phyloP scores from a whole-genome alignment of 2,113 vertebrate species.

The Garra rufa region DNA sequence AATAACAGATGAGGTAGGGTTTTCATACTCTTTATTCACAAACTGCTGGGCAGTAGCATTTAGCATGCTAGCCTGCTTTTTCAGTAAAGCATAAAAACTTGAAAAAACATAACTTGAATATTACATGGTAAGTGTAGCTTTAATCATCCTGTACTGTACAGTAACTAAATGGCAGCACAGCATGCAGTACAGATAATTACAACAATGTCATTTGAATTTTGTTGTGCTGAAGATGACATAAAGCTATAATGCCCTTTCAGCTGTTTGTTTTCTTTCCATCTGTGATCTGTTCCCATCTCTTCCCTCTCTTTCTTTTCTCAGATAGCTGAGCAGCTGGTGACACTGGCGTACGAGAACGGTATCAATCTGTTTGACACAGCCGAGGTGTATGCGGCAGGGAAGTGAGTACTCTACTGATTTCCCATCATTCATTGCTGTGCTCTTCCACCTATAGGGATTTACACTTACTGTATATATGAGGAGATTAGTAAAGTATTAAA shows the following conservation, averaged over 20 bases:
- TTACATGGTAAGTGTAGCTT: neutral
- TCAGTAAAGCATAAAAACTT: neutral
- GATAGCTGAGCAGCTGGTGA: conserved; percentile 94
- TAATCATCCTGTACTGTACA: neutral
- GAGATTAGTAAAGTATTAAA: conserved; percentile 15
- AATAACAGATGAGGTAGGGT: conserved; percentile 88
- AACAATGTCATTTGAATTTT: neutral
- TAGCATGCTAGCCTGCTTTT: neutral
- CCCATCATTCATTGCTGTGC: conserved; percentile 12
- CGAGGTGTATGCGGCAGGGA: conserved; percentile 89
- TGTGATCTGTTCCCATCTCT: conserved; percentile 34
- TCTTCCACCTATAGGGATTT: neutral
- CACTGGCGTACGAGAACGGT: conserved; percentile 91
- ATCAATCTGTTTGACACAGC: conserved; percentile 96
- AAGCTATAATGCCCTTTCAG: neutral
- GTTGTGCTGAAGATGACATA: neutral
- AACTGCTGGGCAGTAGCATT: neutral
- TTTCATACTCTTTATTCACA: neutral
- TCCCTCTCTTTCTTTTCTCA: conserved; percentile 60
- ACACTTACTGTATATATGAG: neutral
- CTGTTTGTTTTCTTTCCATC: neutral
- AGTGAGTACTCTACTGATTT: conserved; percentile 77
- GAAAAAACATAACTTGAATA: neutral
- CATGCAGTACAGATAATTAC: neutral
- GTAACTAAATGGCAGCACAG: neutral